Percentiles rank a stretch among this genome's conserved stretches.
These are phyloP conservation scores for Oxygymnocypris stewartii DNA, from an alignment of 2,113 vertebrate species.

Conservation along the genomic window DNA sequence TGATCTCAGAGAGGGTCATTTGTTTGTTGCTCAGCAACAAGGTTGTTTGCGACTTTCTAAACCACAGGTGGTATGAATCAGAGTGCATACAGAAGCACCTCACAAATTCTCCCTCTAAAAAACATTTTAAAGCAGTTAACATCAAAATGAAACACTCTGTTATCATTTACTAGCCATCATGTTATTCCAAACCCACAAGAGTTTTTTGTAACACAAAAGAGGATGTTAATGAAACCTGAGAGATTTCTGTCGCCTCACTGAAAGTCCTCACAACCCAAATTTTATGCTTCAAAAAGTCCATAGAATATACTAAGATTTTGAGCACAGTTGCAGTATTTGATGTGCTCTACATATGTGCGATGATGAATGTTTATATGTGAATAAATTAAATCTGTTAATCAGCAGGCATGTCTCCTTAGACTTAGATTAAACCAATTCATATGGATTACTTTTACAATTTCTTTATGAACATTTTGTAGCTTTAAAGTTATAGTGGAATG, in stretches of 20 bases:
- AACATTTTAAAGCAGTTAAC: background rate
- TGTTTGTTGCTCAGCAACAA: slow-evolving; percentile 29
- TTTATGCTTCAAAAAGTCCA: background rate
- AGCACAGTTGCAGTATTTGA: background rate
- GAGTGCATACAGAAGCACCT: slow-evolving; percentile 23
- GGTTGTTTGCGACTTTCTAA: slow-evolving; percentile 36
- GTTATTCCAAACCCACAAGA: background rate
- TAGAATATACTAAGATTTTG: background rate
- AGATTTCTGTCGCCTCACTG: background rate
- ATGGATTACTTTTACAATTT: background rate
- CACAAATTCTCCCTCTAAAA: background rate
- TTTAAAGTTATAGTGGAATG: background rate
- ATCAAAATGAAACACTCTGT: background rate
- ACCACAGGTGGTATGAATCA: slow-evolving; percentile 46
- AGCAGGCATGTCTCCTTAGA: background rate
- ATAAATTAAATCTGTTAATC: background rate
- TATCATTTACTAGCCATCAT: background rate
- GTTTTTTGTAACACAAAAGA: background rate
- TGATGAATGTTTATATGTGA: background rate
- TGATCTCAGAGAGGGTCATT: slow-evolving; percentile 29
- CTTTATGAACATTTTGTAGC: background rate
- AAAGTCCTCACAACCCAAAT: background rate
- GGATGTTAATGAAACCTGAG: background rate
- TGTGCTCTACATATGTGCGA: background rate
- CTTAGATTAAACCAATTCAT: background rate